Evolutionary conservation across 2,797 vertebrate species (phyloP).

Genomic region (Lagorchestes hirsutus): DNA sequence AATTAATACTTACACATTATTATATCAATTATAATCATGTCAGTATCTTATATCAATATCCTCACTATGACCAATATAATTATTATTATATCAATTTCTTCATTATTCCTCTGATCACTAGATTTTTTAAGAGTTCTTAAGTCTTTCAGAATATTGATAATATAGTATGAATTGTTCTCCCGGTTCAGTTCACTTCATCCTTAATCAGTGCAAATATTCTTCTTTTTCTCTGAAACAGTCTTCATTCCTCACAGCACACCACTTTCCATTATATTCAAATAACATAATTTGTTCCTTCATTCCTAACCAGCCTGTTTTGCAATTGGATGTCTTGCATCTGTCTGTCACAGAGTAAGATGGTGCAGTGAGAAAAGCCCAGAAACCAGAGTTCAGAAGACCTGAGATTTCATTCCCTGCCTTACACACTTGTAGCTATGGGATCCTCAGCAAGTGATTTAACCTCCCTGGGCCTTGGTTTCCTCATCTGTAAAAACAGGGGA

Average conservation of each 20-base stretch:
- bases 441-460: not conserved
- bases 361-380: not conserved
- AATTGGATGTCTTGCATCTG: not conserved
- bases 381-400: not conserved
- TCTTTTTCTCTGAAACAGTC: not conserved
- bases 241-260: not conserved
- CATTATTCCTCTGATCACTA: not conserved
- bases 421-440: not conserved
- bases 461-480: not conserved
- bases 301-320: not conserved
- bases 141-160: not conserved
- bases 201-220: not conserved
- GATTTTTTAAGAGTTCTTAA: not conserved
- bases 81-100: not conserved
- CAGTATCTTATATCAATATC: not conserved
- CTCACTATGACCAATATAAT: not conserved
- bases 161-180: not conserved
- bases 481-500: not conserved
- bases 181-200: not conserved
- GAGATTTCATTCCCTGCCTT: not conserved
- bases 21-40: not conserved
- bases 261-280: not conserved
- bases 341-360: not conserved
- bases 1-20: not conserved
- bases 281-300: not conserved